Base-by-base conservation (phyloP, 1,140 invertebrate genomes). In the Ephestia elutella region DNA sequence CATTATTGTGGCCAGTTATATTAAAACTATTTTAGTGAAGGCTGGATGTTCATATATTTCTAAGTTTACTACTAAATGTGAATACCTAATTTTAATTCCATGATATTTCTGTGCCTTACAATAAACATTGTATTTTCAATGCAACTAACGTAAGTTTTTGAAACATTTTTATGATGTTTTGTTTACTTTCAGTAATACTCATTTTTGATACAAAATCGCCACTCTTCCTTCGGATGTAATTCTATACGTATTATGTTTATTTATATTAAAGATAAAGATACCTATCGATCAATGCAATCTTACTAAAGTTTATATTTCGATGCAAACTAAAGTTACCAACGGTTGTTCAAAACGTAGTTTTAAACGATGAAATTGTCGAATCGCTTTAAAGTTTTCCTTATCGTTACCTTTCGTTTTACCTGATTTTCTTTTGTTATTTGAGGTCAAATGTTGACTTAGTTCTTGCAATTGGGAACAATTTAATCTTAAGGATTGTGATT, bases 401-500 rank as follows among this genome's bases (percentile, higher is more conserved):
- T 75, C 72, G 85, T 87, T 87, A 87, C 82, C 85, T 86, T 75
- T 75, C 68, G 68, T 77, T 81, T 72, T 84, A 84, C 82, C 82
- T 84, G 81, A 84, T 79, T 74, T 81, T 73, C 71, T 70, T 72
- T 78, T 74, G 63, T 76, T 72, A 80, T 82, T 80, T 72, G 58
- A 60, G 66, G 77, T 77, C 77, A 63, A 56, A 57, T 77, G 68
- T 84, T 79, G 72, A 71, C 77, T 71, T 73, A 66, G 69, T 76
- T 59, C 71, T 80, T 75, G 59, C 74, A 75, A 84, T 81, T 83
- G 77, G 82, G 83, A 84, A 86, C 80, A 86, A 88, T 78, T 78
- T 81, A 82, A 76, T 78, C 62, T 71, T 86, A 87, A 84, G 82
- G 54, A 81, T 80, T 81, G 85, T 88, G 85, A 86, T 87, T 82